Evolutionary conservation across 35 echinoderm and acorn worm species (phyloP).

Genomic region (Holothuria glaberrima): DNA sequence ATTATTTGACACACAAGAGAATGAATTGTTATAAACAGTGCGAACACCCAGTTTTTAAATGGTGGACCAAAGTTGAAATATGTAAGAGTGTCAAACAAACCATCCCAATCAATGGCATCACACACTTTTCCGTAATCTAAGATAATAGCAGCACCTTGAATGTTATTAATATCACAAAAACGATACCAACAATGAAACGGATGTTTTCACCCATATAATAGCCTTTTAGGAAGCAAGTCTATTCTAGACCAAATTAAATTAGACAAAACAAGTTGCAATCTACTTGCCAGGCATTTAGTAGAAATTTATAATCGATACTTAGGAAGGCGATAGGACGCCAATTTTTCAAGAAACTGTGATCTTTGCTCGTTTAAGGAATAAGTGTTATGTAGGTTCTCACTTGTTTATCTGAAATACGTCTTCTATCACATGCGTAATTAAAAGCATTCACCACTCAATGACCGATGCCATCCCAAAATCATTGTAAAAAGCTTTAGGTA

Average conservation of each 20-base stretch:
- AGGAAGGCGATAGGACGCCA: too few species aligned
- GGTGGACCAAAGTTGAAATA: slow-evolving; percentile 10
- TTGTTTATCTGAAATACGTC: too few species aligned
- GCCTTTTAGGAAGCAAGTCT: not conserved
- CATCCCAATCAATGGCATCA: not conserved
- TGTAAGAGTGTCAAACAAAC: not conserved
- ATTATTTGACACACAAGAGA: slow-evolving; percentile 11
- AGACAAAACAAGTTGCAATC: too few species aligned
- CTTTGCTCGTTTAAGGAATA: too few species aligned
- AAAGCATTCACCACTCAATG: too few species aligned
- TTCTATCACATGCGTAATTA: too few species aligned
- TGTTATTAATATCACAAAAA: not conserved
- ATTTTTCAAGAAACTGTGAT: too few species aligned
- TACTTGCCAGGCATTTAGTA: too few species aligned
- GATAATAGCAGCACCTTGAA: not conserved
- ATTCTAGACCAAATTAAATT: not conserved
- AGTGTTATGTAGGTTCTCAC: too few species aligned
- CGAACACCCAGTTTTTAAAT: not conserved
- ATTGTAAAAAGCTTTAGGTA: too few species aligned
- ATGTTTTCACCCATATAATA: slow-evolving; percentile 3
- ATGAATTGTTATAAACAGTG: not conserved
- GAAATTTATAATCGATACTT: too few species aligned
- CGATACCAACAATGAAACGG: not conserved
- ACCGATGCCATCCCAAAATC: too few species aligned
- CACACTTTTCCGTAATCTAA: slow-evolving; percentile 2